phyloP scores from a whole-genome alignment of 1,140 invertebrate genomes.

The Epicauta chinensis region DNA sequence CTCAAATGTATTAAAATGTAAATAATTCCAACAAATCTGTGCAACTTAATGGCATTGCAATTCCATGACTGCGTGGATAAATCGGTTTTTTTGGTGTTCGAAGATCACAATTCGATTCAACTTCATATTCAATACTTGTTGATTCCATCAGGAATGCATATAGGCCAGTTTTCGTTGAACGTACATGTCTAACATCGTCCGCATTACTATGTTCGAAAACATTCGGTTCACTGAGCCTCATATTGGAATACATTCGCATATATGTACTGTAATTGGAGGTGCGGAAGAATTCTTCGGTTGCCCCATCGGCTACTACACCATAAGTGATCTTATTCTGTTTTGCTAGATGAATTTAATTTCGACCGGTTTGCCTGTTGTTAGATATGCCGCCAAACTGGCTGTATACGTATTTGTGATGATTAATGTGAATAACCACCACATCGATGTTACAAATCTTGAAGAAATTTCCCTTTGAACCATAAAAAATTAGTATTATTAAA shows the following conservation, averaged over 20 bases:
- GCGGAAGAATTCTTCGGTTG: constrained; percentile 66
- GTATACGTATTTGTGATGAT: constrained; percentile 95
- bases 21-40: too few relatives aligned
- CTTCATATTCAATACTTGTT: constrained; percentile 67
- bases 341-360: constrained; percentile 65
- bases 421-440: constrained; percentile 94
- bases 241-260: constrained; percentile 61
- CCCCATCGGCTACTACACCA: constrained; percentile 62
- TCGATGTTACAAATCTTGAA: constrained; percentile 69
- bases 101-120: constrained; percentile 66
- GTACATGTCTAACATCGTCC: constrained; percentile 78
- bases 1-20: too few relatives aligned
- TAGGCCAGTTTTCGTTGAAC: constrained; percentile 51
- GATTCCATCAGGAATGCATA: constrained; percentile 85
- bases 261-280: constrained; percentile 64
- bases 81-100: constrained; percentile 66
- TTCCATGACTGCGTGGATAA: constrained; percentile 76
- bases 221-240: constrained; percentile 63
- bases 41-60: constrained; percentile 55
- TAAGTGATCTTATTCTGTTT: constrained; percentile 86
- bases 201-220: constrained; percentile 74
- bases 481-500: too few relatives aligned
- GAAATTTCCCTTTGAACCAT: constrained; percentile 52
- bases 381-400: constrained; percentile 88
- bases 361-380: constrained; percentile 78